These are phyloP conservation scores for Leucoraja ocellata DNA, from an alignment of 2,797 vertebrate genomes.

Conservation along the genomic window DNA sequence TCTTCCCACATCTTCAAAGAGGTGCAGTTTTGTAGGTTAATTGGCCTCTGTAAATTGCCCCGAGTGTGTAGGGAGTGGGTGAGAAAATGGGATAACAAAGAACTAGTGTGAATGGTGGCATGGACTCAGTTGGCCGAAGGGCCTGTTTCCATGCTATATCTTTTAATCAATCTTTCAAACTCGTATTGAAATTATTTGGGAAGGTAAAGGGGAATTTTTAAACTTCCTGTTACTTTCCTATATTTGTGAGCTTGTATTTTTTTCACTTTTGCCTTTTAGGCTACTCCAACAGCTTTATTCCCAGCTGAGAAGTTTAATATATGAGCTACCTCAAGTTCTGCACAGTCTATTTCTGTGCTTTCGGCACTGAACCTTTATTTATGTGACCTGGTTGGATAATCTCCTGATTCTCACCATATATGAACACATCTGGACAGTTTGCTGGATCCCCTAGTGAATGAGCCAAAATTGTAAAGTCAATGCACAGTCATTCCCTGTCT, in stretches of 20 bases:
- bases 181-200: background rate
- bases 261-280: background rate
- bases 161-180: no score
- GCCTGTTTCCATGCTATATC: no score
- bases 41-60: no score
- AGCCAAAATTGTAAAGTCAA: background rate
- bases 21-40: no score
- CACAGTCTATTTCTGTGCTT: background rate
- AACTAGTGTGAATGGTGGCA: no score
- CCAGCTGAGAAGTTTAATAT: background rate
- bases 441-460: background rate
- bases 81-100: no score
- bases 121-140: no score
- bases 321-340: background rate
- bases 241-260: background rate
- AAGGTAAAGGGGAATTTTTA: background rate
- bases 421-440: background rate
- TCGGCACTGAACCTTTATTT: background rate
- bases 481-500: background rate
- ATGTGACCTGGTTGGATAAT: background rate
- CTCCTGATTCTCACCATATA: background rate
- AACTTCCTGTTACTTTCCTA: background rate
- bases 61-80: no score
- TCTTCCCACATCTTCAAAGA: no score
- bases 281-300: background rate